Conservation (phyloP, 2,113 vertebrate genomes). For the Panthera uncia region DNA sequence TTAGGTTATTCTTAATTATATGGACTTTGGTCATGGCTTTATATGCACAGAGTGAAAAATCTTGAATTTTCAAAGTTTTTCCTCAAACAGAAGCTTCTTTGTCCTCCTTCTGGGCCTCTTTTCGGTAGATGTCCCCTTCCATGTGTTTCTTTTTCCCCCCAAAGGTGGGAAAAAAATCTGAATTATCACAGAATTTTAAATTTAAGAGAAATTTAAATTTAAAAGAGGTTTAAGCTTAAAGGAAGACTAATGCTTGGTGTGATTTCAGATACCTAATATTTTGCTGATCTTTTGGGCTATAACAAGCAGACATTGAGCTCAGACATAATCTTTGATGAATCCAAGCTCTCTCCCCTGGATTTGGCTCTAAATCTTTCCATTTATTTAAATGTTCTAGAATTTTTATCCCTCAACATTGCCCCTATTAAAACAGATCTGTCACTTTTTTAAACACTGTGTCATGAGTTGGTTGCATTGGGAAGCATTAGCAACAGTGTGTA, state of each 20-base stretch:
- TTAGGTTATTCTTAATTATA: not conserved
- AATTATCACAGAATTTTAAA: not conserved
- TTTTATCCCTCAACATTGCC: not conserved
- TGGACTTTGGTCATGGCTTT: not conserved
- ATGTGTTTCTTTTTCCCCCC: not conserved
- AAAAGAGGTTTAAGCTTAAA: not conserved
- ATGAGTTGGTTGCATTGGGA: not conserved
- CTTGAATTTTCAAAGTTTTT: not conserved
- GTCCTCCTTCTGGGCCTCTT: not conserved
- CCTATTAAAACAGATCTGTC: not conserved
- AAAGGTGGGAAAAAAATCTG: not conserved
- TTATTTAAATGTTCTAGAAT: conserved; percentile 21
- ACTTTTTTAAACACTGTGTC: not conserved
- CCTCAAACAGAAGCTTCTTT: not conserved
- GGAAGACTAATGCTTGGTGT: not conserved
- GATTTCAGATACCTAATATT: not conserved
- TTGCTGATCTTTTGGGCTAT: not conserved
- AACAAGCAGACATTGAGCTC: not conserved
- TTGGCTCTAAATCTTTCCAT: conserved; percentile 11
- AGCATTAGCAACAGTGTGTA: not conserved
- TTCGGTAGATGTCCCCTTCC: not conserved
- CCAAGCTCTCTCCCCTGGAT: not conserved
- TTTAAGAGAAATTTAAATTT: not conserved
- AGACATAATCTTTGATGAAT: conserved; percentile 40
- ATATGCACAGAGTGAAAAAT: not conserved